A percentile compares a stretch with the other conserved stretches of the same genome.
Evolutionary conservation across 2,113 vertebrate genomes (phyloP).

Genomic region (Heterotilapia buettikoferi): DNA sequence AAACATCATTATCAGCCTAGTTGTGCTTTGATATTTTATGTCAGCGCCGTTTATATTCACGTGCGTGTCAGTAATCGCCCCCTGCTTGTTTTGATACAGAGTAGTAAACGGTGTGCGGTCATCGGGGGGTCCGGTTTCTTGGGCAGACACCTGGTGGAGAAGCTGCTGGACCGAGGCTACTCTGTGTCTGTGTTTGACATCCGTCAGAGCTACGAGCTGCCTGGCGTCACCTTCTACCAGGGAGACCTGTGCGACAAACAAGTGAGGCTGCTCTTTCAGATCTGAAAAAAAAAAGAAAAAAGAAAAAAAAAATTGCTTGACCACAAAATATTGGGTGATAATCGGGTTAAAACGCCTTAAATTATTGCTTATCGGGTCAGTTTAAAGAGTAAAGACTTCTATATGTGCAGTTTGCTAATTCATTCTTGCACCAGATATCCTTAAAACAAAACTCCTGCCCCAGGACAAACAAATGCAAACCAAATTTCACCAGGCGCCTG

Average conservation of each 20-base stretch:
- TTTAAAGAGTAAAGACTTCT: background rate
- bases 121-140: constrained; percentile 93
- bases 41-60: background rate
- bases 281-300: too few species aligned
- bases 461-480: background rate
- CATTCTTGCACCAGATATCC: background rate
- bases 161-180: constrained; percentile 82
- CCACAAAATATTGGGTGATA: background rate
- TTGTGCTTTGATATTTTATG: background rate
- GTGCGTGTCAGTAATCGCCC: background rate
- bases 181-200: constrained; percentile 89
- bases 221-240: constrained; percentile 79
- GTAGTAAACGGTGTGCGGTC: constrained; percentile 79
- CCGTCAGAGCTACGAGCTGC: constrained; percentile 75
- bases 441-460: background rate
- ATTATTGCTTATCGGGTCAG: background rate
- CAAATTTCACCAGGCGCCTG: background rate
- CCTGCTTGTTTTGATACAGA: constrained; percentile 55
- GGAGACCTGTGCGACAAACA: constrained; percentile 89
- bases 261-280: constrained; percentile 55
- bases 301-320: background rate
- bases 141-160: constrained; percentile 89
- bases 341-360: background rate
- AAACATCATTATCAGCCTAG: background rate
- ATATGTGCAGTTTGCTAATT: background rate